Percentiles rank a stretch among this genome's conserved stretches.
phyloP scores from a whole-genome alignment of 2,797 vertebrate species.

The Eulemur albifrons region DNA sequence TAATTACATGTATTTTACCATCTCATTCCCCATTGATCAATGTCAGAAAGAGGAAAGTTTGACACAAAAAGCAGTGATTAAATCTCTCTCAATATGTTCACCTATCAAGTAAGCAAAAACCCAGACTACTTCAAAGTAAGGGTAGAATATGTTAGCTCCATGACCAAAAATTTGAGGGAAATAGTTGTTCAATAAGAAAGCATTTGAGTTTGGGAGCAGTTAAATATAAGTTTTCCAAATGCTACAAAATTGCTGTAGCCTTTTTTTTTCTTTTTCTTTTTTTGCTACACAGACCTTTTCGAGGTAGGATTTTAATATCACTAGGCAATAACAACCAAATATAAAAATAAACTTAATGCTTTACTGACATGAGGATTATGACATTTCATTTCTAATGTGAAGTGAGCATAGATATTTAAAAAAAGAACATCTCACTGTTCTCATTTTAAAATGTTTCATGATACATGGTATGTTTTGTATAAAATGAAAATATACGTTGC shows the following conservation, averaged over 20 bases:
- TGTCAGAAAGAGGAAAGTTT: not conserved
- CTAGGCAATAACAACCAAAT: not conserved
- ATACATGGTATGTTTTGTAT: not conserved
- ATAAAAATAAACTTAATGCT: not conserved
- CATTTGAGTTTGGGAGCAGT: not conserved
- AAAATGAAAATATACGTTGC: not conserved
- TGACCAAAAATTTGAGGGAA: not conserved
- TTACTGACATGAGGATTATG: not conserved
- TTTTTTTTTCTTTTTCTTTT: not conserved
- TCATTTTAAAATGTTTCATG: conserved; percentile 4
- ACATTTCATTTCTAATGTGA: not conserved
- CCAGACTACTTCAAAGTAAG: not conserved
- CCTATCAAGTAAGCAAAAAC: not conserved
- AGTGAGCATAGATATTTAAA: not conserved
- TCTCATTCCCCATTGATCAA: not conserved
- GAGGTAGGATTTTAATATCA: not conserved
- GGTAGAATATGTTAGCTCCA: not conserved
- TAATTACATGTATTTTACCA: not conserved
- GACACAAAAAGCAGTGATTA: not conserved
- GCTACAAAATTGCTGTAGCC: not conserved
- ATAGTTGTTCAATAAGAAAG: not conserved
- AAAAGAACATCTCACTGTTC: not conserved
- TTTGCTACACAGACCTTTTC: not conserved
- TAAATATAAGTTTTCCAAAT: not conserved
- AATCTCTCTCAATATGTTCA: not conserved